Conservation (phyloP, 2,888 invertebrate species). For the Tenthredo distinguenda region DNA sequence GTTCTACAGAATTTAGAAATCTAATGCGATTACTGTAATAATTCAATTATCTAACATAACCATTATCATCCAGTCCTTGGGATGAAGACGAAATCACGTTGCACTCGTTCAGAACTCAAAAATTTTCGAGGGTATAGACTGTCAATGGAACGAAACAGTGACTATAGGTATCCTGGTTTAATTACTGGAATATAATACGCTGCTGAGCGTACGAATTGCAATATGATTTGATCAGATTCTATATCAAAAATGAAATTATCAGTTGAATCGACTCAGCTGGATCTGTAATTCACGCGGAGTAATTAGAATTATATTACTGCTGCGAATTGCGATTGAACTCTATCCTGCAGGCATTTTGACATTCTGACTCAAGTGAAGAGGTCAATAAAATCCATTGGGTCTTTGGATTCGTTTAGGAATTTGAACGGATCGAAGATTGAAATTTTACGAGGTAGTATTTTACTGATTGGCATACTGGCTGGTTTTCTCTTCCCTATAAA, state of each 20-base stretch:
- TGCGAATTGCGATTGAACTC: neutral
- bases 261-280: neutral
- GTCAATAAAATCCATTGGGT: conserved; percentile 1
- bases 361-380: neutral
- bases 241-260: conserved; percentile 11
- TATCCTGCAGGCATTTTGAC: neutral
- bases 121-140: neutral
- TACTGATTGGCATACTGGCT: conserved; percentile 34
- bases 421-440: conserved; percentile 29
- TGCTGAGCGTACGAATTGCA: neutral
- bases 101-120: neutral
- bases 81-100: neutral
- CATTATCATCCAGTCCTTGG: neutral
- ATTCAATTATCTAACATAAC: neutral
- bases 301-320: conserved; percentile 2
- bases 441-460: conserved; percentile 38
- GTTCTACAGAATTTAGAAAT: neutral
- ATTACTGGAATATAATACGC: neutral
- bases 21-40: neutral
- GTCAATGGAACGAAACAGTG: neutral
- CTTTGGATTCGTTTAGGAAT: conserved; percentile 3
- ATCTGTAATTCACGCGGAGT: neutral
- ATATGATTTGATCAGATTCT: conserved; percentile 25
- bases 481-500: conserved; percentile 24
- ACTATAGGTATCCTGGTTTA: neutral